Evolutionary conservation across 2,797 vertebrate genomes (phyloP), one percentile per base, ranked within the genome.

Genomic region (Melanotaenia parkinsoni): DNA sequence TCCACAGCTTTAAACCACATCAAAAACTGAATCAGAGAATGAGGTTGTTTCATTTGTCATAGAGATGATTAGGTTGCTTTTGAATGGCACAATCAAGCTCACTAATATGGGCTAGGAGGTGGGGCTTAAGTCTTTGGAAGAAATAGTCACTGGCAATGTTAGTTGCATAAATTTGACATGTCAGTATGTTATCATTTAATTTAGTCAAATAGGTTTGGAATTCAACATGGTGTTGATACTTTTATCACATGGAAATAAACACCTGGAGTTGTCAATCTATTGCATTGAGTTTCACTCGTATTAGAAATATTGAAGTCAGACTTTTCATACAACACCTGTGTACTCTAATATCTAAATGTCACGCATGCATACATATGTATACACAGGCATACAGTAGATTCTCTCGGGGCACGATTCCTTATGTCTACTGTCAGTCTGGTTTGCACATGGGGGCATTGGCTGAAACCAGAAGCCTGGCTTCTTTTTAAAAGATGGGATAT

Each of bases 401-500:
- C 38, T 16, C n/a, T 5, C 26, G 40, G 45, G 24, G 37, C 35
- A 70, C 53, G 59, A 8, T 37, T 54, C 24, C 61, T 20, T 45
- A 3, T 47, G n/a, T 59, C n/a, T 24, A 54, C 51, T 24, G 22
- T 53, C n/a, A 53, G 9, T 24, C 10, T 53, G 50, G 16, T 63
- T 69, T 53, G 35, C 54, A 81, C 35, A 3, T 18, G 24, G 16
- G 26, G 81, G 70, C 37, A 71, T 45, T 9, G 8, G 60, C 38
- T 24, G 58, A 76, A 88, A 82, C 76, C 37, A 70, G 81, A 84
- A 78, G 45, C 30, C 73, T 38, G 56, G 32, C 67, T 30, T 72
- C 63, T 45, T 76, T 77, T 66, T 28, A 73, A 80, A 84, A 37
- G 67, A 51, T 58, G 54, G 40, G 75, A 83, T 68, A 66, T 67